Conservation (phyloP, 2,113 vertebrate genomes). For the Cebus imitator region DNA sequence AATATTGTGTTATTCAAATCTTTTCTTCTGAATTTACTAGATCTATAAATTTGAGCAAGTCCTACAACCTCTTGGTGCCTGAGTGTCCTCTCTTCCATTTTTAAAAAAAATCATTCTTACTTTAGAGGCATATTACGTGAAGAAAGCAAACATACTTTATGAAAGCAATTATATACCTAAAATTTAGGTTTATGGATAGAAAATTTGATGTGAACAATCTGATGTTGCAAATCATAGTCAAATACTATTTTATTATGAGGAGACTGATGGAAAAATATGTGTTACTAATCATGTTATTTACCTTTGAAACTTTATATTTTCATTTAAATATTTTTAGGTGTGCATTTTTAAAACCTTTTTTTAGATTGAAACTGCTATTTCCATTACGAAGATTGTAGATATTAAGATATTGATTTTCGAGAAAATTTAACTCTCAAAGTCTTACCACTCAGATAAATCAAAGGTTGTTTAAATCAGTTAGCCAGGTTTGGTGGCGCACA, state of each 20-base stretch:
- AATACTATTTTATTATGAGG: background rate
- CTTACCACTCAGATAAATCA: background rate
- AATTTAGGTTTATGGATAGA: background rate
- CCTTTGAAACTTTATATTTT: background rate
- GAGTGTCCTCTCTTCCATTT: background rate
- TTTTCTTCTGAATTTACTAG: background rate
- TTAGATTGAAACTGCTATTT: background rate
- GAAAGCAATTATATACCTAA: background rate
- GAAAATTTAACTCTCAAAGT: background rate
- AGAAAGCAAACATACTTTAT: background rate
- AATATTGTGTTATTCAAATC: background rate
- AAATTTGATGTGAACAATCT: background rate
- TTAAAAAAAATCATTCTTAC: background rate
- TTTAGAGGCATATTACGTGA: background rate
- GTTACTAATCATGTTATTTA: background rate
- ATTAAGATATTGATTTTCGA: background rate
- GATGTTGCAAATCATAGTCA: background rate
- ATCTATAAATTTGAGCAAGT: background rate
- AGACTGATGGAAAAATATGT: background rate
- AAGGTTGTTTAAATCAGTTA: background rate
- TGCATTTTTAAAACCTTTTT: background rate
- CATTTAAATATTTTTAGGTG: background rate
- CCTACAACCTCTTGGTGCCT: background rate
- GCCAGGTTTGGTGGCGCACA: too few relatives aligned
- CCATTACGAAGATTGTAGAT: background rate